Base-by-base conservation (phyloP, 2,888 invertebrate genomes). In the Drosophila pullipes region DNA sequence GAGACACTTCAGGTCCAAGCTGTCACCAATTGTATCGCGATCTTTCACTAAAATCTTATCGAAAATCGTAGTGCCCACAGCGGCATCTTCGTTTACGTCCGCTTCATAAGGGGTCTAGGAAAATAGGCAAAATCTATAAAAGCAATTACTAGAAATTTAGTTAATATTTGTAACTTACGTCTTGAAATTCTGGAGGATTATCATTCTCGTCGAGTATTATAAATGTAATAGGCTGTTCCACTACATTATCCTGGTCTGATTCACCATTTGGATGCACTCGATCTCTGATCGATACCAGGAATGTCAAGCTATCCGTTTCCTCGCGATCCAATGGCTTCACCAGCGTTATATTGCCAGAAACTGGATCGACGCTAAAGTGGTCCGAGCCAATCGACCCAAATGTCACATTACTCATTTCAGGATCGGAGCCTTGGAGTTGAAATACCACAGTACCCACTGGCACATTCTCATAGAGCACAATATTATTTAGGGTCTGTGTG, bases 121-220 rank as follows among this genome's bases (percentile, higher is more conserved):
- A 16, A 25, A 25, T 10, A 83, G 47, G 25, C 9, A 16, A 47
- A 69, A 10, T 31, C 3, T 10, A 54, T 7, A 10, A n/a, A 50
- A 33, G n/a, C 41, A 30, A 16, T 54, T 11, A 22, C 0, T 22
- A 22, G 4, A 30, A 22, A 37, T 3, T 22, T 2, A 28, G 4
- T 1, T 16, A 2, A 10, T 10, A 5, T 57, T 58, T 7, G 6
- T 4, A 13, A 37, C 77, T 62, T 94, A 97, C 97, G 93, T 96
- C 95, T 93, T 95, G 94, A 93, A 97, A 97, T 68, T 94, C 95
- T 10, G 98, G 98, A 39, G 97, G 95, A 93, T 97, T 98, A 91
- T 98, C 98, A 92, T 98, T 98, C 89, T 97, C 97, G 91, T 98
- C 98, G 13, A 97, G 94, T 22, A 98, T 96, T 73, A 98, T 97